phyloP scores from a whole-genome alignment of 2,888 invertebrate genomes.

The Leptinotarsa rubiginosa region DNA sequence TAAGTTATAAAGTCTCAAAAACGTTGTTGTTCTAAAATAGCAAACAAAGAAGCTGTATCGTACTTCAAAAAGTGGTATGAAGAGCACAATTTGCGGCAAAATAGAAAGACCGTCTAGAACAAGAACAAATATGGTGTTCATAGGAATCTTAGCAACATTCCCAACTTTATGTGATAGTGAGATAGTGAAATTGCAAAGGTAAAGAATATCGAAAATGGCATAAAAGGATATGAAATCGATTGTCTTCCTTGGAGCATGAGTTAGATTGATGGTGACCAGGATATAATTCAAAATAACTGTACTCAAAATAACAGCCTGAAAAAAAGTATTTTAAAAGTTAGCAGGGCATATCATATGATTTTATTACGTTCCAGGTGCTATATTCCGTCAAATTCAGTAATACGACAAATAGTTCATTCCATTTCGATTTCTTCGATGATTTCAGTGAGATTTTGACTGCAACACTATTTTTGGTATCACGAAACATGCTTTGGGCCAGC shows the following conservation, averaged over 20 bases:
- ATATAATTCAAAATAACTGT: constrained; percentile 34
- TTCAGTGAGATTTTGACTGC: background rate
- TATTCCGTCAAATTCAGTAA: background rate
- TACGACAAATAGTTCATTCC: constrained; percentile 7
- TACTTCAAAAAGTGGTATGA: constrained; percentile 26
- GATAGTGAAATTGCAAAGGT: constrained; percentile 37
- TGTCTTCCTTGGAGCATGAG: constrained; percentile 17
- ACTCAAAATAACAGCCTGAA: constrained; percentile 35
- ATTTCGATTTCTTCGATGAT: constrained; percentile 2
- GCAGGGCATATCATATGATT: background rate
- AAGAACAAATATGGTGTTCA: constrained; percentile 22
- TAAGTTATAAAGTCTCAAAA: constrained; percentile 66
- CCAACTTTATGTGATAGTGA: constrained; percentile 37
- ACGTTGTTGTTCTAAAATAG: constrained; percentile 62
- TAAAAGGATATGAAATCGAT: constrained; percentile 28
- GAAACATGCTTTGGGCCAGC: background rate
- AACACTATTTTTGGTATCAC: background rate
- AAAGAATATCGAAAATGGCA: constrained; percentile 40
- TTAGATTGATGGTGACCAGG: constrained; percentile 31
- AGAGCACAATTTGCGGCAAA: constrained; percentile 27
- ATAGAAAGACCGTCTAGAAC: constrained; percentile 41
- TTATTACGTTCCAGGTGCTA: constrained; percentile 30
- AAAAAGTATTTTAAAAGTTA: background rate
- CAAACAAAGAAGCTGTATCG: constrained; percentile 32
- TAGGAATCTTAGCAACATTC: constrained; percentile 25